Percentiles rank a stretch among this genome's conserved stretches.
Conservation (phyloP, 2,888 invertebrate genomes). For the Vesta saturnalis region DNA sequence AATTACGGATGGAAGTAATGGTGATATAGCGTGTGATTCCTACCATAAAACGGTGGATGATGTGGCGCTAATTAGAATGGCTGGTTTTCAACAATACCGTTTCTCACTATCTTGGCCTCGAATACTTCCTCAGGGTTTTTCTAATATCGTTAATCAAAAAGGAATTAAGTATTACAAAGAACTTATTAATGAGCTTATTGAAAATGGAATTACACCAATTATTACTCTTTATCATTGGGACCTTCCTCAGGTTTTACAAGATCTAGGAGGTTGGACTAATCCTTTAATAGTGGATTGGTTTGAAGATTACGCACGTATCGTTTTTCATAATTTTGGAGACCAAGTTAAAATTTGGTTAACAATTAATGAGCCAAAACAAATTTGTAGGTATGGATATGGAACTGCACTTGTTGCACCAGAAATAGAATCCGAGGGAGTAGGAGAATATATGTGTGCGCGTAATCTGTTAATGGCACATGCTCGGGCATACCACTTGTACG, state of each 20-base stretch:
- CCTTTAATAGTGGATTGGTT: too few species aligned
- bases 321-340: slow-evolving; percentile 44
- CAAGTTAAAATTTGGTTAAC: slow-evolving; percentile 62
- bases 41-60: slow-evolving; percentile 41
- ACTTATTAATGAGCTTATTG: slow-evolving; percentile 68
- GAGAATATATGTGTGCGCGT: slow-evolving; percentile 69
- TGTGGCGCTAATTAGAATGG: slow-evolving; percentile 34
- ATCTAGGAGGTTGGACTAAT: too few species aligned
- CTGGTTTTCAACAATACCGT: slow-evolving; percentile 59
- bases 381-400: slow-evolving; percentile 48
- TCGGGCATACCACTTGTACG: slow-evolving; percentile 57
- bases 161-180: slow-evolving; percentile 71
- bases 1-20: slow-evolving; percentile 35
- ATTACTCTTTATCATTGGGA: too few species aligned
- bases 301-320: slow-evolving; percentile 65
- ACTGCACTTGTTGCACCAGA: slow-evolving; percentile 61
- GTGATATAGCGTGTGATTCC: slow-evolving; percentile 40
- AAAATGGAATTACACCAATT: too few species aligned
- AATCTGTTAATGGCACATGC: slow-evolving; percentile 61
- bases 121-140: slow-evolving; percentile 67
- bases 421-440: slow-evolving; percentile 61
- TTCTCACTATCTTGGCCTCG: slow-evolving; percentile 71
- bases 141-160: slow-evolving; percentile 66
- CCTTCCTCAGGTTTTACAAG: too few species aligned
- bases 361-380: slow-evolving; percentile 62